Conservation (phyloP, 2,797 vertebrate genomes). For the Megalops cyprinoides region DNA sequence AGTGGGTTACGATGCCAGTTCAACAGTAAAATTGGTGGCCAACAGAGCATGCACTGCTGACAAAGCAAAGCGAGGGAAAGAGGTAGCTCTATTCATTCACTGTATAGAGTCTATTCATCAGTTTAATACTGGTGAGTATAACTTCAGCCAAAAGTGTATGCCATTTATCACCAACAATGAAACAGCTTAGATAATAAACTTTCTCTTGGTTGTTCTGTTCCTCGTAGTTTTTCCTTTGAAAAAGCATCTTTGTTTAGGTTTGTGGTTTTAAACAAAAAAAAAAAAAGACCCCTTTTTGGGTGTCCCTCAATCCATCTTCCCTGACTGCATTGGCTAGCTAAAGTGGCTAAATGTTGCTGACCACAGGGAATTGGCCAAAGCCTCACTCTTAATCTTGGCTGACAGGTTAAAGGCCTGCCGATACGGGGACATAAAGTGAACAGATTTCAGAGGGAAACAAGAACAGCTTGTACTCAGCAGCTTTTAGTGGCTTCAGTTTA, state of each 20-base stretch:
- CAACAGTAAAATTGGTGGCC: not conserved
- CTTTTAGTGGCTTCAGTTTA: slow-evolving; percentile 12
- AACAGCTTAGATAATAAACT: slow-evolving; percentile 20
- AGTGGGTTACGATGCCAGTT: slow-evolving; percentile 12
- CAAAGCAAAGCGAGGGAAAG: not conserved
- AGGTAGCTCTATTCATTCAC: not conserved
- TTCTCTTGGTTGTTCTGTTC: slow-evolving; percentile 12
- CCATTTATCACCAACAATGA: not conserved
- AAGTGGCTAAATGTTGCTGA: not conserved
- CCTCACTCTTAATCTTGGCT: slow-evolving; percentile 26
- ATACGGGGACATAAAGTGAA: not conserved
- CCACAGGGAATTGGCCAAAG: not conserved
- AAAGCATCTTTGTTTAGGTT: slow-evolving; percentile 16
- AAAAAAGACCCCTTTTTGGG: slow-evolving; percentile 6
- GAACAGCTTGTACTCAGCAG: slow-evolving; percentile 24
- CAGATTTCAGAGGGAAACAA: not conserved
- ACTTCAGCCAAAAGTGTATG: slow-evolving; percentile 14
- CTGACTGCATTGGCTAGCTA: slow-evolving; percentile 14
- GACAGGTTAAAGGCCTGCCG: slow-evolving; percentile 15
- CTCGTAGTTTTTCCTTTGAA: too few species aligned
- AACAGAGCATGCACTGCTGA: not conserved
- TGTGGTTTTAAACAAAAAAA: slow-evolving; percentile 29
- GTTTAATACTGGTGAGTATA: slow-evolving; percentile 21
- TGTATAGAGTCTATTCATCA: slow-evolving; percentile 22
- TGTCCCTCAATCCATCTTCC: not conserved